These are phyloP conservation scores for Corythucha ciliata DNA, from an alignment of 2,888 invertebrate genomes.

Conservation along the genomic window DNA sequence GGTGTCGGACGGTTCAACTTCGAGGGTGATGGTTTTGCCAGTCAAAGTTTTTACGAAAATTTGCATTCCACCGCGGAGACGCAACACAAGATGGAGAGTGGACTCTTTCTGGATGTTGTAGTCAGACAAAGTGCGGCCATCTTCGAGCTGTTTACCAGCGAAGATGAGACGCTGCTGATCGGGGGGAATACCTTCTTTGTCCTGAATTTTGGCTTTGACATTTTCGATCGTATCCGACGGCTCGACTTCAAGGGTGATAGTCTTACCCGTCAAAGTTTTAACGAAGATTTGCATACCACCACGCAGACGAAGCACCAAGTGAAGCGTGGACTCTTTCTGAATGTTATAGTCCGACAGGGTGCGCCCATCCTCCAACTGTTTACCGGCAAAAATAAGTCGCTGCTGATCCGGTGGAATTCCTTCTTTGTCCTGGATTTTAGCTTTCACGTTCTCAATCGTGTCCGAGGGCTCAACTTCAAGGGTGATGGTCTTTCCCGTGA, in stretches of 20 bases:
- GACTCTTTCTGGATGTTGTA: constrained; percentile 49
- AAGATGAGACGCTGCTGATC: constrained; percentile 46
- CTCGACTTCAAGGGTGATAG: constrained; percentile 46
- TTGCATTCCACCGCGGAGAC: constrained; percentile 52
- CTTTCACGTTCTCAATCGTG: constrained; percentile 50
- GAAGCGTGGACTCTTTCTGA: constrained; percentile 43
- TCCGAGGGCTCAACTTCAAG: constrained; percentile 48
- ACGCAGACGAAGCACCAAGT: constrained; percentile 19
- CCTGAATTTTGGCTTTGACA: constrained; percentile 48
- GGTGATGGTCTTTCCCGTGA: constrained; percentile 42
- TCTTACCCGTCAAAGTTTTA: constrained; percentile 46
- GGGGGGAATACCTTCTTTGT: constrained; percentile 54
- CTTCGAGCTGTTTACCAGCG: constrained; percentile 41
- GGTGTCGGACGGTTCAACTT: constrained; percentile 45
- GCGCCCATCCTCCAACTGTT: constrained; percentile 52
- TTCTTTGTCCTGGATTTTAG: constrained; percentile 51
- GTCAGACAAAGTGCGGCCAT: constrained; percentile 46
- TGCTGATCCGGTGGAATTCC: constrained; percentile 42
- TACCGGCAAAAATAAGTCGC: constrained; percentile 40
- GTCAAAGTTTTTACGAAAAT: constrained; percentile 48
- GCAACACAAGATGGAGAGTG: constrained; percentile 42
- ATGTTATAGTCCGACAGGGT: constrained; percentile 51
- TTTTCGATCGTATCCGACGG: constrained; percentile 53
- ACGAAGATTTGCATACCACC: constrained; percentile 49
- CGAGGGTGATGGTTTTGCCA: constrained; percentile 45